Conservation (phyloP, 2,797 vertebrate genomes). For the Phoebastria nigripes region DNA sequence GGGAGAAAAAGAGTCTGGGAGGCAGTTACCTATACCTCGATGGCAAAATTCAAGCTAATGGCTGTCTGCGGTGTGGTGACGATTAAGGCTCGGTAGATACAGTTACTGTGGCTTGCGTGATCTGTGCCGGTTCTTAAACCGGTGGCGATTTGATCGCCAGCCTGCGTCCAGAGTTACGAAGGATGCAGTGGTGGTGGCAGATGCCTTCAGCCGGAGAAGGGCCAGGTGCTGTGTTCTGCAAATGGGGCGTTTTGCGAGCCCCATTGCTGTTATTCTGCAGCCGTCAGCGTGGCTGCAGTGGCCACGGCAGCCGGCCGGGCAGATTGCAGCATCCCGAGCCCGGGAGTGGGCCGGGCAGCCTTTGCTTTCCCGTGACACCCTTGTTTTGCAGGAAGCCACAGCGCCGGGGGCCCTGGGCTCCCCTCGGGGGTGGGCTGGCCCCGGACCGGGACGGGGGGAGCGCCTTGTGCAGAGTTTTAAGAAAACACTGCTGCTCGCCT, state of each 20-base stretch:
- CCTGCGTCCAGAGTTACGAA: fast-evolving
- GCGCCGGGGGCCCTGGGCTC: not conserved
- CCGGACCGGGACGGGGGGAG: fast-evolving
- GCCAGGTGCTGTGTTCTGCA: fast-evolving
- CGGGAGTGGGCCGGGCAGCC: not conserved
- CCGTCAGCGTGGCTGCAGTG: not conserved
- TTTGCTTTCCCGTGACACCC: not conserved
- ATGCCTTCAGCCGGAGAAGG: not conserved
- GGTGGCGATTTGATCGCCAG: fast-evolving
- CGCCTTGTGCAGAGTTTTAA: not conserved
- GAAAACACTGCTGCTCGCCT: fast-evolving
- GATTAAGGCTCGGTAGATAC: fast-evolving
- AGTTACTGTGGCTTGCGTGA: fast-evolving
- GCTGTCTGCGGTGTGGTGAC: not conserved
- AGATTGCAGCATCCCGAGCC: not conserved
- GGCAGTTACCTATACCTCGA: fast-evolving
- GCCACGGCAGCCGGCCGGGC: fast-evolving
- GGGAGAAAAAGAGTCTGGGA: not conserved
- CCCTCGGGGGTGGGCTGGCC: not conserved
- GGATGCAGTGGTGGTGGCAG: not conserved
- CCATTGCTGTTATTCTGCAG: not conserved
- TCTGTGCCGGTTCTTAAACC: fast-evolving
- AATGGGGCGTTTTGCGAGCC: not conserved
- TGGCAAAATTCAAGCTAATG: not conserved
- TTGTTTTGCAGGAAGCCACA: not conserved